Percentiles rank a stretch among this genome's conserved stretches.
These are phyloP conservation scores for Polypedilum vanderplanki DNA, from an alignment of 1,140 invertebrate species.

Conservation along the genomic window DNA sequence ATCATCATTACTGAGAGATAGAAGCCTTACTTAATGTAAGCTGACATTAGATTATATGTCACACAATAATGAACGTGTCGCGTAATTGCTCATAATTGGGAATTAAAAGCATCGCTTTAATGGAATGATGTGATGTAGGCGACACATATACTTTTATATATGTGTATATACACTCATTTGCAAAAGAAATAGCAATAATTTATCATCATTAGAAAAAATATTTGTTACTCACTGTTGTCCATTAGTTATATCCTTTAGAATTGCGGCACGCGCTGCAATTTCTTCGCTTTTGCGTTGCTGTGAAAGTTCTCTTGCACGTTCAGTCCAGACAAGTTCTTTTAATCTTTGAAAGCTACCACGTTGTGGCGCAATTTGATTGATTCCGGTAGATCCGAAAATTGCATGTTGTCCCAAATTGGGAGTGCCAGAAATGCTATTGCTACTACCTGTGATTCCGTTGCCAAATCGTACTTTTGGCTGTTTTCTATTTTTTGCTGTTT, in stretches of 20 bases:
- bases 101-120: too few relatives aligned
- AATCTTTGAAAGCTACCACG: constrained; percentile 58
- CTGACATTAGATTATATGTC: too few relatives aligned
- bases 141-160: too few relatives aligned
- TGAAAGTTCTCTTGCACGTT: constrained; percentile 59
- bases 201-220: not conserved
- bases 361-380: constrained; percentile 41
- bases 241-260: constrained; percentile 49
- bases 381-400: constrained; percentile 7
- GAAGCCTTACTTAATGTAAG: too few relatives aligned
- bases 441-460: not conserved
- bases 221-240: constrained; percentile 41
- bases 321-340: constrained; percentile 53
- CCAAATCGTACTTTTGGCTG: not conserved
- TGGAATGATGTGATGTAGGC: too few relatives aligned
- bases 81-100: too few relatives aligned
- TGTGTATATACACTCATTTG: too few relatives aligned
- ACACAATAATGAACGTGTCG: too few relatives aligned
- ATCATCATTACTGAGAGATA: too few relatives aligned
- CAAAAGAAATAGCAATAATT: too few relatives aligned
- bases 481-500: not conserved
- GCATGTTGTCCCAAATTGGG: not conserved
- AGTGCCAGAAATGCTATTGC: constrained; percentile 4
- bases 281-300: constrained; percentile 56
- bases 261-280: constrained; percentile 50